Evolutionary conservation across 1,140 invertebrate genomes (phyloP).

Genomic region (Bombus sylvicola): DNA sequence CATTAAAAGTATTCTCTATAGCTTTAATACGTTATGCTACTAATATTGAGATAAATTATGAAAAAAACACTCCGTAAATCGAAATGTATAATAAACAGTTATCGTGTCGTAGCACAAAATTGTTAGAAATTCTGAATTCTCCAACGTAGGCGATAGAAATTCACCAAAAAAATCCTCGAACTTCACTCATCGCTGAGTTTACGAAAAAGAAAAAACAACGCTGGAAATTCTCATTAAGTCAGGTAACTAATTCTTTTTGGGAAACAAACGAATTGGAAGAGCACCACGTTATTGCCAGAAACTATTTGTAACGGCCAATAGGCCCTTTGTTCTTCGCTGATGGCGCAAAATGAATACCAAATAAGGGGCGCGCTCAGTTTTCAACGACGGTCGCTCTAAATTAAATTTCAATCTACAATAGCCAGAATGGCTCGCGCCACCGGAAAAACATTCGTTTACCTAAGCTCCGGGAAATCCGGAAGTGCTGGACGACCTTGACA

Average conservation of each 20-base stretch:
- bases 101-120: too few relatives aligned
- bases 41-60: too few relatives aligned
- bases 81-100: too few relatives aligned
- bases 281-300: slow-evolving; percentile 6
- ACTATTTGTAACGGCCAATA: slow-evolving; percentile 5
- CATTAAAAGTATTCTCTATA: too few relatives aligned
- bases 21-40: too few relatives aligned
- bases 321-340: background rate
- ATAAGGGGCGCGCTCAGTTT: background rate
- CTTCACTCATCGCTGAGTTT: background rate
- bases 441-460: slow-evolving; percentile 41
- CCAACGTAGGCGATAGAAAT: too few relatives aligned
- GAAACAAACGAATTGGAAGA: background rate
- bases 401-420: slow-evolving; percentile 13
- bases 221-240: background rate
- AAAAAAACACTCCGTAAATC: too few relatives aligned
- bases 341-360: slow-evolving; percentile 17
- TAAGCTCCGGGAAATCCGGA: slow-evolving; percentile 58
- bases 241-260: background rate
- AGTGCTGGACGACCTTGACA: slow-evolving; percentile 67
- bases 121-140: too few relatives aligned
- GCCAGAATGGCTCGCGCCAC: background rate
- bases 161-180: background rate
- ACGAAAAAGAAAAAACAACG: background rate
- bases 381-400: background rate